These are phyloP conservation scores for Anoncus sp. DNA, from an alignment of 2,888 invertebrate species.

Conservation along the genomic window DNA sequence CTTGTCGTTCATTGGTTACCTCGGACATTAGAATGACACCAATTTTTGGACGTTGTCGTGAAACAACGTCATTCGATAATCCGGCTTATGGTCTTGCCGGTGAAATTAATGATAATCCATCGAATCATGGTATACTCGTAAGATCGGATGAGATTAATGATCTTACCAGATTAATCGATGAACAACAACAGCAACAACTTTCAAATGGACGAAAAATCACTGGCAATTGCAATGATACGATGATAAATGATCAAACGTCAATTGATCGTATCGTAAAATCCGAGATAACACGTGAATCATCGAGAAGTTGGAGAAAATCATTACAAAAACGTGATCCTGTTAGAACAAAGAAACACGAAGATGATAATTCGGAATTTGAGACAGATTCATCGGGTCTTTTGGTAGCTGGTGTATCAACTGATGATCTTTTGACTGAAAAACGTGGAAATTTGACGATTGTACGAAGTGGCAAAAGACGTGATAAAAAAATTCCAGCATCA, in stretches of 20 bases:
- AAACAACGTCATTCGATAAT: slow-evolving; percentile 79
- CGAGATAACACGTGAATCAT: slow-evolving; percentile 18
- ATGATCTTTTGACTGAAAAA: slow-evolving; percentile 73
- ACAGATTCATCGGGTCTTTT: slow-evolving; percentile 74
- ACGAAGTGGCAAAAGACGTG: slow-evolving; percentile 69
- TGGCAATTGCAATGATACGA: no score
- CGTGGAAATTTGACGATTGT: slow-evolving; percentile 61
- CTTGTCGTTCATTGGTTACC: slow-evolving; percentile 75
- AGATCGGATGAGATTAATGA: slow-evolving; percentile 79
- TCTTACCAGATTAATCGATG: slow-evolving; percentile 78
- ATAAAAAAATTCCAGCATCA: slow-evolving; percentile 74
- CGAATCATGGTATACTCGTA: slow-evolving; percentile 76
- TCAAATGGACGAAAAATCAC: no score
- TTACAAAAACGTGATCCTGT: slow-evolving; percentile 40
- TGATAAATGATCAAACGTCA: slow-evolving; percentile 42
- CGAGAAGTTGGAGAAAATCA: slow-evolving; percentile 44
- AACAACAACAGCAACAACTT: slow-evolving; percentile 70
- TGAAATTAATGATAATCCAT: slow-evolving; percentile 77
- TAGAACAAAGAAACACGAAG: slow-evolving; percentile 30
- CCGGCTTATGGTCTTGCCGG: slow-evolving; percentile 78
- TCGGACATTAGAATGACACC: slow-evolving; percentile 77
- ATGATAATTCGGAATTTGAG: slow-evolving; percentile 61
- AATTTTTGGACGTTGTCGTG: slow-evolving; percentile 70
- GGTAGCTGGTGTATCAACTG: slow-evolving; percentile 75
- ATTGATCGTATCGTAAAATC: not conserved